These are phyloP conservation scores for Mythimna ferrago DNA, from an alignment of 2,888 invertebrate genomes.

Conservation along the genomic window DNA sequence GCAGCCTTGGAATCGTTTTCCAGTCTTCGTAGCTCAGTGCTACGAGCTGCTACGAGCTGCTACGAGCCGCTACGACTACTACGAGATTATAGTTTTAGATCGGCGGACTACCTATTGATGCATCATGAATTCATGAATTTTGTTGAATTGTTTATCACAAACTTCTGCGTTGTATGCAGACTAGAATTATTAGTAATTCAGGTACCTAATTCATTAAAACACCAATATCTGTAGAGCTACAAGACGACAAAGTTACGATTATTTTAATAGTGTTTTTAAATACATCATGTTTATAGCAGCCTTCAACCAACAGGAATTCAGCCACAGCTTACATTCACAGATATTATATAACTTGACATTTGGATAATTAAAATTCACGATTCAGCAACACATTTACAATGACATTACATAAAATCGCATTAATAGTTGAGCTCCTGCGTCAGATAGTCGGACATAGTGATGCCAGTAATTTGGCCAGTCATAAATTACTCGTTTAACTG, in stretches of 20 bases:
- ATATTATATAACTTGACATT: constrained; percentile 11
- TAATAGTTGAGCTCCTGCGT: constrained; percentile 69
- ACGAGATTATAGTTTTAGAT: constrained; percentile 5
- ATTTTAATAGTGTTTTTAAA: neutral
- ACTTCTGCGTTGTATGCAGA: neutral
- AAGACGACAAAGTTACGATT: neutral
- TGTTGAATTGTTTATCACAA: neutral
- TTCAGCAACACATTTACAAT: constrained; percentile 55
- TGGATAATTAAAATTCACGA: constrained; percentile 26
- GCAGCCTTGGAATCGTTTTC: neutral
- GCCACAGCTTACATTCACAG: neutral
- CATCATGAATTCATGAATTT: neutral
- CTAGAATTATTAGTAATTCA: no score
- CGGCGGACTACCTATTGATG: neutral
- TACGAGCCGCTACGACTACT: constrained; percentile 28
- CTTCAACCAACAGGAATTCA: neutral
- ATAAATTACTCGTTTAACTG: constrained; percentile 90
- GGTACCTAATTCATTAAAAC: neutral
- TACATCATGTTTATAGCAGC: neutral
- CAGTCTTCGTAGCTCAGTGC: constrained; percentile 30
- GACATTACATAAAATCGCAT: constrained; percentile 62
- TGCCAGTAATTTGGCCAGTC: constrained; percentile 88
- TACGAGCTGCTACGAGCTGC: constrained; percentile 27
- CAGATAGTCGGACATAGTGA: constrained; percentile 80
- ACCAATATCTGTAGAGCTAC: neutral